These are phyloP conservation scores for Mimas tiliae DNA, from an alignment of 2,888 invertebrate genomes.

Conservation along the genomic window DNA sequence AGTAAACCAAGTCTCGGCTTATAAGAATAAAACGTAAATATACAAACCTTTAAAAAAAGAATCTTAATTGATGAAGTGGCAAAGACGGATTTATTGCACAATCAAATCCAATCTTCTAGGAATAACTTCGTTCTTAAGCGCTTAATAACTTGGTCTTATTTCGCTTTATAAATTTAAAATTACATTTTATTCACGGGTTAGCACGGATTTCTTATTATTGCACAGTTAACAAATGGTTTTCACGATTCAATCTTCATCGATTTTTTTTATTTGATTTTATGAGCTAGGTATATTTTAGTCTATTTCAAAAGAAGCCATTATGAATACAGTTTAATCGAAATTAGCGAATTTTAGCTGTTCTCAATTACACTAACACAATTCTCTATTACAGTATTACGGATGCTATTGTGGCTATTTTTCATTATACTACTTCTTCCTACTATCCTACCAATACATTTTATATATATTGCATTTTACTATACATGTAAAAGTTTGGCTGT, in stretches of 20 bases:
- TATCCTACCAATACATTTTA: too few species aligned
- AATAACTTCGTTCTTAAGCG: constrained; percentile 6
- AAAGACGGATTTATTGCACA: not conserved
- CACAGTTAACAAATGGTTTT: constrained; percentile 13
- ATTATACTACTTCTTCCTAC: too few species aligned
- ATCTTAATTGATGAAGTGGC: not conserved
- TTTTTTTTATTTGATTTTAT: not conserved
- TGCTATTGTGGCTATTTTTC: too few species aligned
- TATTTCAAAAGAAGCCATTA: not conserved
- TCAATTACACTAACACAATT: too few species aligned
- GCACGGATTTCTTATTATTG: constrained; percentile 7
- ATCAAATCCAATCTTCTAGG: not conserved
- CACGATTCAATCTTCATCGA: constrained; percentile 5
- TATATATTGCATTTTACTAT: too few species aligned
- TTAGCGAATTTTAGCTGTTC: too few species aligned
- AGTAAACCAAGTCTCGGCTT: constrained; percentile 34
- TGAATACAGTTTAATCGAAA: not conserved
- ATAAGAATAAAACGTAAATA: constrained; percentile 1
- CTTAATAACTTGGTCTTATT: constrained; percentile 4
- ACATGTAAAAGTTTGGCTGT: too few species aligned
- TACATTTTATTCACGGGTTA: constrained; percentile 9
- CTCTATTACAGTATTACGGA: too few species aligned
- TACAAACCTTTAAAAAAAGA: not conserved
- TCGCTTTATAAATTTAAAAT: constrained; percentile 17
- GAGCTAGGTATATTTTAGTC: not conserved